Base-by-base conservation (phyloP, 1,140 invertebrate genomes). In the Dryas iulia region DNA sequence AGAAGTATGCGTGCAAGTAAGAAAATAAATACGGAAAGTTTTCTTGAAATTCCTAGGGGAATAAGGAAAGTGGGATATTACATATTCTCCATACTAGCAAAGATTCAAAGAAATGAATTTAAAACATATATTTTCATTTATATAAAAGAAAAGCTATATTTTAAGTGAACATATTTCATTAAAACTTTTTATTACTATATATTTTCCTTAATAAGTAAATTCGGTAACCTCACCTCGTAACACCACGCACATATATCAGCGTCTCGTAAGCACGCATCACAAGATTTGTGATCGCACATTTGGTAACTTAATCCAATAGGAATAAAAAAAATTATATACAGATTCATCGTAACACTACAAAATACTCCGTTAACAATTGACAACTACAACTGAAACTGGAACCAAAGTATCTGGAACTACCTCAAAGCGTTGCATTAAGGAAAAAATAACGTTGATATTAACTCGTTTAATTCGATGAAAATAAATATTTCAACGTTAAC, bases 181-280 rank as follows among this genome's bases (percentile, higher is more conserved):
- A 47, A 47, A 47, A 21, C 18, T 8, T 47, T 14, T 21, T 18
- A n/a, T 18, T 47, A 0, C 6, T 28, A 28, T 3, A 0, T n/a
- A 47, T 8, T 21, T 47, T 39, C 33, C 14, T 47, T 21, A 18
- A 28, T 28, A 28, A 28, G 3, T 6, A 28, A 28, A 3, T 28
- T 28, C 26, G 6, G 6, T 31, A 7, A 6, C 11, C 66, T 80
- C 73, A 89, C 86, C 69, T 28, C 21, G 18, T 81, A 71, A 66
- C 85, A 89, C 85, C 85, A 89, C 6, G 75, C 74, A 61, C 87
- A 89, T 18, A 71, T 21, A 21, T 57, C 71, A 2, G 72, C 14
- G 64, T 86, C 78, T 14, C n/a, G 69, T 4, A 89, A 84, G 25
- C 87, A 89, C 18, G 77, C 75, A 10, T 75, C 57, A 59, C 87